phyloP scores from a whole-genome alignment of 2,113 vertebrate genomes.

The Chionodraco myersi region DNA sequence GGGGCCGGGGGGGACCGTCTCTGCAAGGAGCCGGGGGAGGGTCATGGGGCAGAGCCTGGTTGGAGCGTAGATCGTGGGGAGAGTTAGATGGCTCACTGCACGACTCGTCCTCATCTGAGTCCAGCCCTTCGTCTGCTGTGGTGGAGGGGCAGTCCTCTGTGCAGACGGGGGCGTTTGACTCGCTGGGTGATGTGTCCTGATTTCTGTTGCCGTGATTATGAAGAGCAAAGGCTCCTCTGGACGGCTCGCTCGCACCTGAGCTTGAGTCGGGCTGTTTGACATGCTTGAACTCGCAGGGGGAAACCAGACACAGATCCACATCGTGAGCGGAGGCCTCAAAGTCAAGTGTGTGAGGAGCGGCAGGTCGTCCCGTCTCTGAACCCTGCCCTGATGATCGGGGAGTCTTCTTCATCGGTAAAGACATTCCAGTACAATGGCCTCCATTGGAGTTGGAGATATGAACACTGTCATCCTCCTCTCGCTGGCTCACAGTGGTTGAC shows the following conservation, averaged over 20 bases:
- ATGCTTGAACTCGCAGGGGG: slow-evolving; percentile 96
- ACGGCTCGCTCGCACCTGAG: slow-evolving; percentile 84
- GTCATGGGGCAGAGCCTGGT: slow-evolving; percentile 79
- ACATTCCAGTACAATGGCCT: slow-evolving; percentile 77
- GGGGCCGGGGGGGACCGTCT: slow-evolving; percentile 88
- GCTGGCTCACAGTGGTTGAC: slow-evolving; percentile 80
- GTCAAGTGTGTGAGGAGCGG: slow-evolving; percentile 58
- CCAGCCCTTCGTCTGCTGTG: slow-evolving; percentile 85
- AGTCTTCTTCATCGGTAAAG: slow-evolving; percentile 85
- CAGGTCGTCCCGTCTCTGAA: slow-evolving; percentile 72
- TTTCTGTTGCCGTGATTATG: slow-evolving; percentile 57
- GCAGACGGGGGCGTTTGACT: slow-evolving; percentile 85
- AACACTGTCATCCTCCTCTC: slow-evolving; percentile 68
- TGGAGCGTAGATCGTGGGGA: slow-evolving; percentile 62
- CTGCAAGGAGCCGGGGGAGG: slow-evolving; percentile 87
- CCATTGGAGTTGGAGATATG: slow-evolving; percentile 72
- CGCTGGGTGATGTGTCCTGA: slow-evolving; percentile 86
- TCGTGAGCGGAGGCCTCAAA: slow-evolving; percentile 85
- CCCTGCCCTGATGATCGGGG: slow-evolving; percentile 73
- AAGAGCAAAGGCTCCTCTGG: slow-evolving; percentile 82
- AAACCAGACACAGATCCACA: slow-evolving; percentile 95
- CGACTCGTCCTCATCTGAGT: slow-evolving; percentile 89
- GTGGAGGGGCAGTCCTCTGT: slow-evolving; percentile 88
- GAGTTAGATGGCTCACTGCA: slow-evolving; percentile 79
- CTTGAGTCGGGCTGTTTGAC: slow-evolving; percentile 80